Evolutionary conservation across 2,888 invertebrate genomes (phyloP).

Genomic region (Rotaria macrura): DNA sequence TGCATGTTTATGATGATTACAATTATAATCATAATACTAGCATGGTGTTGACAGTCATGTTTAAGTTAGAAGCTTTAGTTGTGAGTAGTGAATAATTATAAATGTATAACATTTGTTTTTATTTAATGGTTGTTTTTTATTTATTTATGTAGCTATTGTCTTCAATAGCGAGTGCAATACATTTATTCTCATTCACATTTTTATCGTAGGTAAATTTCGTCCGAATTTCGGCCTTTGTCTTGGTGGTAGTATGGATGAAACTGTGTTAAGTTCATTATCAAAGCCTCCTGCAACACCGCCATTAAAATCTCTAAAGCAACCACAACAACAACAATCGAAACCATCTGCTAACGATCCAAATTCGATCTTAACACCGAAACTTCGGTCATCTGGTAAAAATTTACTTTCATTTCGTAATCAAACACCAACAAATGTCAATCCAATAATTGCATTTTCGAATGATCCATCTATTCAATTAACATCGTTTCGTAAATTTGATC

Average conservation of each 20-base stretch:
- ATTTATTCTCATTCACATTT: not conserved
- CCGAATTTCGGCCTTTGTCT: not conserved
- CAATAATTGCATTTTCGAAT: not conserved
- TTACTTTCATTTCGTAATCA: not conserved
- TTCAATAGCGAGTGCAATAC: too few relatives aligned
- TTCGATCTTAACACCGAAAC: not conserved
- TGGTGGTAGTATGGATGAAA: not conserved
- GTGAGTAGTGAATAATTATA: not conserved
- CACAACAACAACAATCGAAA: not conserved
- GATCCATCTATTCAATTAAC: conserved; percentile 19
- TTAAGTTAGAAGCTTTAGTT: not conserved
- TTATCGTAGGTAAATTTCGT: not conserved
- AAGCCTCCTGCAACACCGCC: not conserved
- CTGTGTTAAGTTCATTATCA: not conserved
- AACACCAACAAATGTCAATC: not conserved
- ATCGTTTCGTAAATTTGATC: not conserved
- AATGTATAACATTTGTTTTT: too few relatives aligned
- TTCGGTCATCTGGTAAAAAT: not conserved
- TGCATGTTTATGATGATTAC: not conserved
- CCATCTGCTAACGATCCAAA: not conserved
- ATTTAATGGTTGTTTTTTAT: too few relatives aligned
- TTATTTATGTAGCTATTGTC: too few relatives aligned
- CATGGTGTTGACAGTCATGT: not conserved
- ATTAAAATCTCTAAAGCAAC: not conserved
- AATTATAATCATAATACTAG: not conserved